Percentiles rank a stretch among this genome's conserved stretches.
Evolutionary conservation across 2,888 invertebrate species (phyloP).

Genomic region (Camptogramma bilineatum): DNA sequence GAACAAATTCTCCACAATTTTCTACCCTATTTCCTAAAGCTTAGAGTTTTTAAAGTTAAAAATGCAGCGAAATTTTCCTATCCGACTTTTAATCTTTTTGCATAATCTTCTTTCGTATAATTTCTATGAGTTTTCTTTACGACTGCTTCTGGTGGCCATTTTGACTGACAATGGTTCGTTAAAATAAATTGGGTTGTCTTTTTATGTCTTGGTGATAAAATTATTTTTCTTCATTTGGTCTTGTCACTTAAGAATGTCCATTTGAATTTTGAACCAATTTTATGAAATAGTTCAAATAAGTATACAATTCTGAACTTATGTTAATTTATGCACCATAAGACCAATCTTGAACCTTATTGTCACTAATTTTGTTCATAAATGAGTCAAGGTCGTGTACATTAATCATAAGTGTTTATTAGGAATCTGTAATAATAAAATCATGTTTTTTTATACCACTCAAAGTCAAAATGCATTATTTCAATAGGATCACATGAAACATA

Average conservation of each 20-base stretch:
- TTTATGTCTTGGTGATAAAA: not conserved
- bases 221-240: not conserved
- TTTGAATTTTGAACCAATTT: not conserved
- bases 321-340: too few species aligned
- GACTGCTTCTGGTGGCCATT: slow-evolving; percentile 9
- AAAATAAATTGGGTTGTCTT: slow-evolving; percentile 8
- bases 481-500: too few species aligned
- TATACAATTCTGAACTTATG: too few species aligned
- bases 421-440: too few species aligned
- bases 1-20: not conserved
- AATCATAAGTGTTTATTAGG: too few species aligned
- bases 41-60: slow-evolving; percentile 22
- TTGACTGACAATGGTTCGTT: slow-evolving; percentile 14
- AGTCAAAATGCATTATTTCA: too few species aligned
- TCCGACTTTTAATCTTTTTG: slow-evolving; percentile 33
- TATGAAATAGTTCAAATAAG: too few species aligned
- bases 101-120: slow-evolving; percentile 35
- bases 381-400: too few species aligned
- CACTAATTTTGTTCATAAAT: too few species aligned
- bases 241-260: not conserved
- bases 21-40: slow-evolving; percentile 7
- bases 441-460: too few species aligned
- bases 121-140: slow-evolving; percentile 19
- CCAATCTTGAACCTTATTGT: too few species aligned
- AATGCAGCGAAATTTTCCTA: slow-evolving; percentile 33